Conservation (phyloP, 2,888 invertebrate genomes). For the Cryptocheilus praepositus region DNA sequence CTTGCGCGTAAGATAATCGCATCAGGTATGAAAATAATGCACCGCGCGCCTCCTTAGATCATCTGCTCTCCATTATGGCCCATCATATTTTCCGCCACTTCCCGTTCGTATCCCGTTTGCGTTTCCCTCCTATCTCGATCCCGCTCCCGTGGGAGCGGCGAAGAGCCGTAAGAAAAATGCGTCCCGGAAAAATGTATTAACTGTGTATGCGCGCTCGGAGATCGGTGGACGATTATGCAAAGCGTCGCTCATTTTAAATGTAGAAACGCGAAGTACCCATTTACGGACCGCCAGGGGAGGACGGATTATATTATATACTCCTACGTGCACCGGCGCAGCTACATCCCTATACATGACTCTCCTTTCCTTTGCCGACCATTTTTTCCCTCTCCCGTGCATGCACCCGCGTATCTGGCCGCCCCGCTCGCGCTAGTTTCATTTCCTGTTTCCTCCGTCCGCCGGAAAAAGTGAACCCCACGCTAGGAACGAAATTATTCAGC, state of each 20-base stretch:
- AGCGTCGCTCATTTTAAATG: slow-evolving; percentile 51
- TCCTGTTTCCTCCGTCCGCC: too few relatives aligned
- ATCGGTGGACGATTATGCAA: slow-evolving; percentile 54
- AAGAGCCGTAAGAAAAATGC: not conserved
- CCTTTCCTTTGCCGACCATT: slow-evolving; percentile 14
- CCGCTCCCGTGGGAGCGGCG: not conserved
- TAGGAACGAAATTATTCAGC: slow-evolving; percentile 38
- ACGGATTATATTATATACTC: slow-evolving; percentile 3
- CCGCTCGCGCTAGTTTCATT: too few relatives aligned
- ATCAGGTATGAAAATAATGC: not conserved
- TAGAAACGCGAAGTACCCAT: slow-evolving; percentile 49
- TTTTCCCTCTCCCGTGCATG: slow-evolving; percentile 4
- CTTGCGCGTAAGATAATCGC: too few relatives aligned
- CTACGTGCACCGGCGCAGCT: slow-evolving; percentile 3
- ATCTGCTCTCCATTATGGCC: not conserved
- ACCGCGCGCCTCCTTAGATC: not conserved
- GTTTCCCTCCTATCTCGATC: not conserved
- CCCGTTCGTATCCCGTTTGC: not conserved
- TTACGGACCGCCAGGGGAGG: slow-evolving; percentile 27
- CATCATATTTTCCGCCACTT: slow-evolving; percentile 5
- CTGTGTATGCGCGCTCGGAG: slow-evolving; percentile 34
- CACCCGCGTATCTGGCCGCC: not conserved
- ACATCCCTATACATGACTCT: not conserved
- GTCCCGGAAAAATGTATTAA: slow-evolving; percentile 42
- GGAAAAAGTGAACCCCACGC: not conserved